Conservation (phyloP, 2,113 vertebrate species). For the Egretta garzetta region DNA sequence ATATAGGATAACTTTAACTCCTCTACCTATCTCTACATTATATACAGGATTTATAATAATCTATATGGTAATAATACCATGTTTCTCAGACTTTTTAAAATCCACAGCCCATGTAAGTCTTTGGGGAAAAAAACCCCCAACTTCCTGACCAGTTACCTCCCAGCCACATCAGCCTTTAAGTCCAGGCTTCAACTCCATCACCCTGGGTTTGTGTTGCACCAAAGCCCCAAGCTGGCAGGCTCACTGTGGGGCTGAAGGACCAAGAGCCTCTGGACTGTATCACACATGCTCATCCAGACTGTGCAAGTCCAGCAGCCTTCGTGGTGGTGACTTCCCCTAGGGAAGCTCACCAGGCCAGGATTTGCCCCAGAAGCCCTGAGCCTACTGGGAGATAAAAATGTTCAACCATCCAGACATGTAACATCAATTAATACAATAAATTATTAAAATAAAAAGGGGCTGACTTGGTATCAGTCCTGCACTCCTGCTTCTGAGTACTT, state of each 20-base stretch:
- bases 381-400: not conserved
- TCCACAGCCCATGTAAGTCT: not conserved
- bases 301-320: not conserved
- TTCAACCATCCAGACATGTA: rapidly evolving
- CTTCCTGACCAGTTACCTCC: not conserved
- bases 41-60: not conserved
- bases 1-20: not conserved
- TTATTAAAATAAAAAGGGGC: not conserved
- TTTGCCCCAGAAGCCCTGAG: not conserved
- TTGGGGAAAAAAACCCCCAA: no score
- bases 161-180: not conserved
- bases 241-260: not conserved
- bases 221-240: not conserved
- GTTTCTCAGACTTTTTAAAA: not conserved
- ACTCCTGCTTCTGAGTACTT: not conserved
- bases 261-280: not conserved
- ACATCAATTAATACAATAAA: not conserved
- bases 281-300: not conserved
- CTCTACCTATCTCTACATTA: not conserved
- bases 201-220: not conserved
- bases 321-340: not conserved
- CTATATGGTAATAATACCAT: not conserved
- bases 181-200: not conserved
- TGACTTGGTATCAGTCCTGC: not conserved
- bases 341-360: not conserved